Evolutionary conservation across 2,797 vertebrate species (phyloP).

Genomic region (Chaunax sp.): DNA sequence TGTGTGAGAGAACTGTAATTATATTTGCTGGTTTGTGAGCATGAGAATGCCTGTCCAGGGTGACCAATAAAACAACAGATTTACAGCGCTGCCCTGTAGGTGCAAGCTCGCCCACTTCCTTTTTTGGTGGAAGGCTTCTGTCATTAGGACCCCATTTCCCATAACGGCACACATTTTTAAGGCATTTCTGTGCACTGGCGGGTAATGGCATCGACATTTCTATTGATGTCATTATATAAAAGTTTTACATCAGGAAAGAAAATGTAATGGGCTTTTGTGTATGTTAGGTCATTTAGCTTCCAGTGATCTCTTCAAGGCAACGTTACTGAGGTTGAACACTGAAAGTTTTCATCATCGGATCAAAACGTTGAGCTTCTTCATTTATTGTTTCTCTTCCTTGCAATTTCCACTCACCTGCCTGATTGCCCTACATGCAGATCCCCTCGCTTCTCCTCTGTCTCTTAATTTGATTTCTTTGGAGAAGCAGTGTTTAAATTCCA

Average conservation of each 20-base stretch:
- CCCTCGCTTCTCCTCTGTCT: background rate
- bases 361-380: slow-evolving; percentile 2
- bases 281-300: slow-evolving; percentile 26
- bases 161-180: slow-evolving; percentile 23
- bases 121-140: slow-evolving; percentile 35
- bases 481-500: slow-evolving; percentile 1
- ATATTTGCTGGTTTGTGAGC: slow-evolving; percentile 50
- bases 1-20: slow-evolving; percentile 34
- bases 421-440: slow-evolving; percentile 31
- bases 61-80: slow-evolving; percentile 66
- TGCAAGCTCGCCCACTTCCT: slow-evolving; percentile 55
- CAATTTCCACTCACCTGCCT: slow-evolving; percentile 9
- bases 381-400: slow-evolving; percentile 14
- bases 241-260: background rate
- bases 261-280: slow-evolving; percentile 6
- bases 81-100: slow-evolving; percentile 59
- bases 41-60: slow-evolving; percentile 36
- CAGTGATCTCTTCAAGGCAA: slow-evolving; percentile 12
- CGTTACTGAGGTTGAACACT: slow-evolving; percentile 5
- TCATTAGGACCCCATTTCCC: slow-evolving; percentile 39
- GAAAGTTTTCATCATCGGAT: slow-evolving; percentile 18
- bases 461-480: slow-evolving; percentile 12
- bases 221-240: slow-evolving; percentile 24
- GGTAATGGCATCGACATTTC: slow-evolving; percentile 8
- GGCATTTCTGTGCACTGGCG: slow-evolving; percentile 21